Conservation (phyloP, 2,888 invertebrate genomes). For the Operophtera brumata region DNA sequence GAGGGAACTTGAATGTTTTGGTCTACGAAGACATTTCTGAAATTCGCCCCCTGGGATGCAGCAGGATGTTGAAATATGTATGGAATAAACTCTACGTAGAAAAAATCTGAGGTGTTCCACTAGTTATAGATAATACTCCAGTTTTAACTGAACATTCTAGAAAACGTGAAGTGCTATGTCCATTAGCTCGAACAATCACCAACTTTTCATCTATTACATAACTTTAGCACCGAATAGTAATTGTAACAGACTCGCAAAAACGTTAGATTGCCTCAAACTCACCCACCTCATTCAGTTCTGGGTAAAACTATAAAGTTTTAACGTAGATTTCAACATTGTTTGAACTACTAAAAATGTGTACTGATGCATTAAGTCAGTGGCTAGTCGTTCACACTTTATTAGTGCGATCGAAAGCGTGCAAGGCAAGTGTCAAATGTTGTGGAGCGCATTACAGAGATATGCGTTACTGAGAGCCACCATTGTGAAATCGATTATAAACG, state of each 20-base stretch:
- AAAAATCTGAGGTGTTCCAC: too few relatives aligned
- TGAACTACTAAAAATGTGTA: conserved; percentile 23
- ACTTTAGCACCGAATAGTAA: neutral
- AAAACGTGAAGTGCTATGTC: neutral
- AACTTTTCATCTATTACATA: conserved; percentile 5
- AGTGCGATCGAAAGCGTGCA: conserved; percentile 59
- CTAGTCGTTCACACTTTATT: conserved; percentile 49
- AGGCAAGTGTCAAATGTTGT: conserved; percentile 45
- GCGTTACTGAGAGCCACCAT: conserved; percentile 35
- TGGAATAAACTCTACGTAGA: too few relatives aligned
- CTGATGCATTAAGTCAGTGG: conserved; percentile 29
- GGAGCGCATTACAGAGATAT: conserved; percentile 36
- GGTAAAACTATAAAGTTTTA: conserved; percentile 10
- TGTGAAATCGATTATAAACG: conserved; percentile 36
- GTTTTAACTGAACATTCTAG: neutral
- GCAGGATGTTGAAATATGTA: too few relatives aligned
- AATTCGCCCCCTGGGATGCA: too few relatives aligned
- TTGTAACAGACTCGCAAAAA: conserved; percentile 6
- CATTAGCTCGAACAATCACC: neutral
- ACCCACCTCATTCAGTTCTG: neutral
- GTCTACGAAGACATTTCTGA: too few relatives aligned
- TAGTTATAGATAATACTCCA: too few relatives aligned
- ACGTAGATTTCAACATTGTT: conserved; percentile 17
- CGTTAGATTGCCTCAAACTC: neutral
- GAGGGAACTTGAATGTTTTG: too few relatives aligned